Conservation (phyloP, 2,797 vertebrate genomes). For the Erithacus rubecula region DNA sequence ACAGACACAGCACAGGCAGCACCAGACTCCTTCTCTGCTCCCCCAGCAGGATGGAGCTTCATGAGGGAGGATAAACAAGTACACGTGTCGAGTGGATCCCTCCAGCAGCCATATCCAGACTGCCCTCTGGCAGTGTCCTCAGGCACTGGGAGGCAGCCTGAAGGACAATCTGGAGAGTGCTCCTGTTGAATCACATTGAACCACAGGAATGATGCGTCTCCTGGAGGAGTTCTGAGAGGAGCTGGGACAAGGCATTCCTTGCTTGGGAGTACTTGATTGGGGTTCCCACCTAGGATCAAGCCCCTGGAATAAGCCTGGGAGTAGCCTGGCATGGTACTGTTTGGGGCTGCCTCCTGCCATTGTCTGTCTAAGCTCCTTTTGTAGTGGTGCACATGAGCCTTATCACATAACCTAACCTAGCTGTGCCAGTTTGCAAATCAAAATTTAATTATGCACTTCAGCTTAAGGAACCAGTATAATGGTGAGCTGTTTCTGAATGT, state of each 20-base stretch:
- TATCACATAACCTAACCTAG: not conserved
- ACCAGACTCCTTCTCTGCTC: not conserved
- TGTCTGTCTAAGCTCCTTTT: not conserved
- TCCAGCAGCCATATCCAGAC: not conserved
- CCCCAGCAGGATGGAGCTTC: not conserved
- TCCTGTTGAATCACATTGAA: not conserved
- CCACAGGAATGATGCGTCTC: not conserved
- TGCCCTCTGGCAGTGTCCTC: not conserved
- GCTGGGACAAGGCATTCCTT: not conserved
- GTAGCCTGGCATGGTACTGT: not conserved
- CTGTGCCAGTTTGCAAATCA: not conserved
- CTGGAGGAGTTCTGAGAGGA: not conserved
- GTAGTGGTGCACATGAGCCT: not conserved
- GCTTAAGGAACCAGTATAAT: not conserved
- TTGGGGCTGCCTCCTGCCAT: not conserved
- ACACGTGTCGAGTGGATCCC: not conserved
- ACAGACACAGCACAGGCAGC: not conserved
- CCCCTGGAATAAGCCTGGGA: not conserved
- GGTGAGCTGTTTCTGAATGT: not conserved
- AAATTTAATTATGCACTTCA: not conserved
- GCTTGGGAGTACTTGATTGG: not conserved
- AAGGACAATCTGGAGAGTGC: not conserved
- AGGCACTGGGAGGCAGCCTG: too few species aligned
- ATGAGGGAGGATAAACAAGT: not conserved
- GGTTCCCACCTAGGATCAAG: not conserved